These are phyloP conservation scores for Coelinius sp. DNA, from an alignment of 2,888 invertebrate species.

Conservation along the genomic window DNA sequence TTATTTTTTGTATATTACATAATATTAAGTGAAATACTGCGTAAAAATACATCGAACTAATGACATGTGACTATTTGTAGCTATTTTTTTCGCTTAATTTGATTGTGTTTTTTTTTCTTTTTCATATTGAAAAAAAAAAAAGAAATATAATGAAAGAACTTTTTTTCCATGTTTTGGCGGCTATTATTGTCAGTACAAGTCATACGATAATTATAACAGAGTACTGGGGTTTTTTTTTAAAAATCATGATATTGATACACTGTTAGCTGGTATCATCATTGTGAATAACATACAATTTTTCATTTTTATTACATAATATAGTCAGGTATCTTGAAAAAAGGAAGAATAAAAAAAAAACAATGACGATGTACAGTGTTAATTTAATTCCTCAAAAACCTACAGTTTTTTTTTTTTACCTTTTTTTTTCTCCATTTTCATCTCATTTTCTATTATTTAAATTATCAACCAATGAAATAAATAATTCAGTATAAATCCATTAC, in stretches of 20 bases:
- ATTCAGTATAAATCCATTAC: conserved; percentile 4
- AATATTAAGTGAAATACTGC: conserved; percentile 63
- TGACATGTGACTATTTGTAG: conserved; percentile 44
- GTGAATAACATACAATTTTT: not conserved
- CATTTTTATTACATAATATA: conserved; percentile 37
- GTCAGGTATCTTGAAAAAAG: conserved; percentile 45
- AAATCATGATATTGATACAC: not conserved
- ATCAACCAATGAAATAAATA: conserved; percentile 2
- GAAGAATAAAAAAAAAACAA: conserved; percentile 39
- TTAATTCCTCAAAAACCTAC: conserved; percentile 8
- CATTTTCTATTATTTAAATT: not conserved
- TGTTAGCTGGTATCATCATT: not conserved
- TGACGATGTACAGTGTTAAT: conserved; percentile 29
- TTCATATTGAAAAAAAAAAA: conserved; percentile 38
- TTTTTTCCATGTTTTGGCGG: conserved; percentile 31
- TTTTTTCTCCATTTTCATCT: not conserved
- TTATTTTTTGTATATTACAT: conserved; percentile 57
- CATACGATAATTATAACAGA: conserved; percentile 1
- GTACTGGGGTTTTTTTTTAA: not conserved
- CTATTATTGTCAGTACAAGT: not conserved
- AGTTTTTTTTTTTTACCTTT: not conserved
- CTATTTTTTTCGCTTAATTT: conserved; percentile 30
- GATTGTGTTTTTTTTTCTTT: no score
- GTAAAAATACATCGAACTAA: conserved; percentile 62
- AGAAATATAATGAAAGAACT: conserved; percentile 31